A percentile compares a stretch with the other conserved stretches of the same genome.
Conservation (phyloP, 2,888 invertebrate genomes). For the Panopea generosa region DNA sequence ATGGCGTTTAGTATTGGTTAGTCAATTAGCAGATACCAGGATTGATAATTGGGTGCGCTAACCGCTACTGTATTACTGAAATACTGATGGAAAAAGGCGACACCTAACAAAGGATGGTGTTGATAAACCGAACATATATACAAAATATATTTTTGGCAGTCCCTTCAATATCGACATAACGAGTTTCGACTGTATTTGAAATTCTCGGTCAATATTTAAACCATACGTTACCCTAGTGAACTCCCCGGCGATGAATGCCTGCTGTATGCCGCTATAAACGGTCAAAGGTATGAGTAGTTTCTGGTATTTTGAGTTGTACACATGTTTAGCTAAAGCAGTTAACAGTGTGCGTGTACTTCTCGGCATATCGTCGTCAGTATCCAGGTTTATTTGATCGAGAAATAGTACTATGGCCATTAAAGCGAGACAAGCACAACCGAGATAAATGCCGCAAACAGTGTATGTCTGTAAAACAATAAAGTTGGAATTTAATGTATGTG, state of each 20-base stretch:
- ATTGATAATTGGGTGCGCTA: no score
- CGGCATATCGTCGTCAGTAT: slow-evolving; percentile 37
- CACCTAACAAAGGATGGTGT: no score
- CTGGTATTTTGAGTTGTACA: slow-evolving; percentile 94
- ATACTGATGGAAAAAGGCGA: no score
- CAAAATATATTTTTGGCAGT: no score
- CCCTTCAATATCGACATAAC: no score
- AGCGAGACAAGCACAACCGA: slow-evolving; percentile 94
- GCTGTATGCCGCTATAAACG: slow-evolving; percentile 98
- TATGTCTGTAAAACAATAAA: slow-evolving; percentile 94
- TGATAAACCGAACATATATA: no score
- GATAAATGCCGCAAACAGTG: slow-evolving; percentile 94
- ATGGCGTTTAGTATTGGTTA: no score
- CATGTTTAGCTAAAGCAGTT: slow-evolving; percentile 90
- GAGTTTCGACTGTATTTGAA: no score
- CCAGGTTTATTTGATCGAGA: slow-evolving; percentile 88
- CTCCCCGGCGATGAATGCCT: slow-evolving; percentile 96
- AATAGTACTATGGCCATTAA: slow-evolving; percentile 94
- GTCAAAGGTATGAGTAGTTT: slow-evolving; percentile 97
- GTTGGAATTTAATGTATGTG: no score
- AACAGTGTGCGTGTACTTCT: slow-evolving; percentile 34
- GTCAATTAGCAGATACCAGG: no score
- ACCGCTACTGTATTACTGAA: no score
- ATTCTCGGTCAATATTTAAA: no score
- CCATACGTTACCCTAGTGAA: slow-evolving; percentile 87